Percentiles rank a stretch among this genome's conserved stretches.
Conservation (phyloP, 1,140 invertebrate species). For the Anoplolepis gracilipes region DNA sequence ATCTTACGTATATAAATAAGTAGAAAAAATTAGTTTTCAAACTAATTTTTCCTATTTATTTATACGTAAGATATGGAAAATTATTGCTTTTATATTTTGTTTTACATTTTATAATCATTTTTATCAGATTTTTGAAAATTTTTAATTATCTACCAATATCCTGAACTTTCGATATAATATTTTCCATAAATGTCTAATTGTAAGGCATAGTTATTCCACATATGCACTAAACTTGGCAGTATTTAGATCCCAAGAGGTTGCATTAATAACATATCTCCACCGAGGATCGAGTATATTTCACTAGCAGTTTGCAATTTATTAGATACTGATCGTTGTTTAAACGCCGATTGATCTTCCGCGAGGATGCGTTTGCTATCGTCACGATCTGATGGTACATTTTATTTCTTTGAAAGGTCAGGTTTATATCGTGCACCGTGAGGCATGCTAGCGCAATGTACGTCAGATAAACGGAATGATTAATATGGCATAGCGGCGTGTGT, state of each 20-base stretch:
- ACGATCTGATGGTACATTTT: constrained; percentile 14
- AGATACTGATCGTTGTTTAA: neutral
- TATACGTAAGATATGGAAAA: neutral
- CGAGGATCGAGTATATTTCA: neutral
- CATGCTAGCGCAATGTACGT: neutral
- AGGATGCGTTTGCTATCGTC: constrained; percentile 5
- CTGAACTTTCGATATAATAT: neutral
- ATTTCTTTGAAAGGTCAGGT: constrained; percentile 45
- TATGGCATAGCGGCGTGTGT: neutral
- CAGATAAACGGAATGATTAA: constrained; percentile 43
- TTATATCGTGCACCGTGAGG: neutral
- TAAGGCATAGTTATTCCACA: neutral
- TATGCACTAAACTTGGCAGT: neutral
- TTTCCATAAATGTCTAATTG: neutral
- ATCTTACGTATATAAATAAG: no score
- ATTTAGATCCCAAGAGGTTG: neutral
- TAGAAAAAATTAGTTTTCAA: neutral
- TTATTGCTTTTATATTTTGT: neutral
- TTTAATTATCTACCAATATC: neutral
- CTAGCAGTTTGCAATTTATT: neutral
- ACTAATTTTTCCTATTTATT: neutral
- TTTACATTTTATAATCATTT: neutral
- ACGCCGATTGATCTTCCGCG: neutral
- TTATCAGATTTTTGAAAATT: neutral
- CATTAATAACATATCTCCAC: constrained; percentile 21